Conservation (phyloP, 2,888 invertebrate species). For the Corbicula japonica region DNA sequence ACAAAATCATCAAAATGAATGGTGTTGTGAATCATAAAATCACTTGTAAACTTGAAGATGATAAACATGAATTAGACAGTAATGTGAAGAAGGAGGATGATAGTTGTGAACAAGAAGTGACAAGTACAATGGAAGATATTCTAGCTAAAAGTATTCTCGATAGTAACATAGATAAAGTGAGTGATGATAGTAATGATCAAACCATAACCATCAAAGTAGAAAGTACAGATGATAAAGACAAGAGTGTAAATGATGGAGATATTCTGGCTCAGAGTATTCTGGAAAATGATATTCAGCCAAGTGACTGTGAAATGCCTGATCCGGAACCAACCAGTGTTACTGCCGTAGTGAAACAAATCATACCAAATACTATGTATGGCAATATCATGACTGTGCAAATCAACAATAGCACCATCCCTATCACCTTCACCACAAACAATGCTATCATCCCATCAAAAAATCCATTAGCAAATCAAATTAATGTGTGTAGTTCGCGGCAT, state of each 20-base stretch:
- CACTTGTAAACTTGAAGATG: slow-evolving; percentile 45
- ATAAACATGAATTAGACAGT: slow-evolving; percentile 12
- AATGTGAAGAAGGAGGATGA: slow-evolving; percentile 28
- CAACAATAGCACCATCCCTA: slow-evolving; percentile 61
- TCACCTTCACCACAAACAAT: slow-evolving; percentile 59
- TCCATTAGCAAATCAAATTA: slow-evolving; percentile 57
- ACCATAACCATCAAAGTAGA: slow-evolving; percentile 28
- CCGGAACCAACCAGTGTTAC: slow-evolving; percentile 54
- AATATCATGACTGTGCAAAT: slow-evolving; percentile 67
- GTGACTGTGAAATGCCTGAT: slow-evolving; percentile 65
- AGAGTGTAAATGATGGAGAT: slow-evolving; percentile 47
- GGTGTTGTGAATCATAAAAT: slow-evolving; percentile 76
- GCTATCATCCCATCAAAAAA: slow-evolving; percentile 61
- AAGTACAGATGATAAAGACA: slow-evolving; percentile 32
- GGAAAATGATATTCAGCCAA: slow-evolving; percentile 61
- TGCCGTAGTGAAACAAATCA: slow-evolving; percentile 62
- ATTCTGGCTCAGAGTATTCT: slow-evolving; percentile 62
- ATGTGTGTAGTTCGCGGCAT: slow-evolving; percentile 72
- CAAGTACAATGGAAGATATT: slow-evolving; percentile 56
- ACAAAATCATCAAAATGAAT: slow-evolving; percentile 73
- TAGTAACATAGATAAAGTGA: slow-evolving; percentile 56
- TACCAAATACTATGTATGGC: slow-evolving; percentile 62
- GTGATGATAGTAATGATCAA: slow-evolving; percentile 42
- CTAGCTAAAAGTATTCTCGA: slow-evolving; percentile 60
- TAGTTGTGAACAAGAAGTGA: slow-evolving; percentile 34